Evolutionary conservation across 2,797 vertebrate genomes (phyloP).

Genomic region (Austrolebias charrua): DNA sequence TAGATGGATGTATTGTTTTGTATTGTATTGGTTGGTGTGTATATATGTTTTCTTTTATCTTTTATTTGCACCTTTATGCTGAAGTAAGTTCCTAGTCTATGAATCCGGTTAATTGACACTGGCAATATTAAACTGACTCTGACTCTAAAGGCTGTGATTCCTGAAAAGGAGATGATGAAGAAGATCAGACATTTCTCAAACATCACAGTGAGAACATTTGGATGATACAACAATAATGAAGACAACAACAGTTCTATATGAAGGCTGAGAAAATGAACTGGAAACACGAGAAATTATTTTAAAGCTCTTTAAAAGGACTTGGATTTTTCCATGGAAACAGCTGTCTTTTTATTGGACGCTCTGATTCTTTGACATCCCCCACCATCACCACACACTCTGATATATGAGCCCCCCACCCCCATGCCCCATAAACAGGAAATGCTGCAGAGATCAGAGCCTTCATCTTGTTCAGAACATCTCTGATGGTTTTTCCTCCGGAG

Average conservation of each 20-base stretch:
- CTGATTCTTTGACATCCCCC: constrained; percentile 9
- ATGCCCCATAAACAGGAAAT: constrained; percentile 4
- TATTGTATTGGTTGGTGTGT: too few species aligned
- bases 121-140: too few species aligned
- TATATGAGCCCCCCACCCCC: background rate
- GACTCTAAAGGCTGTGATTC: constrained; percentile 5
- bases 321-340: constrained; percentile 5
- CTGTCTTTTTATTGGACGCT: constrained; percentile 1
- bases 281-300: background rate
- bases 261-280: too few species aligned
- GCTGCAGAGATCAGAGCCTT: constrained; percentile 23
- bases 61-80: too few species aligned
- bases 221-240: too few species aligned
- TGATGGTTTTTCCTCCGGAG: constrained; percentile 26
- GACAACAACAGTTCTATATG: too few species aligned
- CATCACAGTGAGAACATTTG: too few species aligned
- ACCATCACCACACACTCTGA: background rate
- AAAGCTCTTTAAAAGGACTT: background rate
- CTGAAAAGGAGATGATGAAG: background rate
- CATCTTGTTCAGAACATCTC: constrained; percentile 22
- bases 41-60: too few species aligned
- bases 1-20: too few species aligned
- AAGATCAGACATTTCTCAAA: too few species aligned
- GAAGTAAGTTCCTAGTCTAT: too few species aligned
- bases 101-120: too few species aligned